Base-by-base conservation (phyloP, 2,797 vertebrate genomes). In the Zalophus californianus region DNA sequence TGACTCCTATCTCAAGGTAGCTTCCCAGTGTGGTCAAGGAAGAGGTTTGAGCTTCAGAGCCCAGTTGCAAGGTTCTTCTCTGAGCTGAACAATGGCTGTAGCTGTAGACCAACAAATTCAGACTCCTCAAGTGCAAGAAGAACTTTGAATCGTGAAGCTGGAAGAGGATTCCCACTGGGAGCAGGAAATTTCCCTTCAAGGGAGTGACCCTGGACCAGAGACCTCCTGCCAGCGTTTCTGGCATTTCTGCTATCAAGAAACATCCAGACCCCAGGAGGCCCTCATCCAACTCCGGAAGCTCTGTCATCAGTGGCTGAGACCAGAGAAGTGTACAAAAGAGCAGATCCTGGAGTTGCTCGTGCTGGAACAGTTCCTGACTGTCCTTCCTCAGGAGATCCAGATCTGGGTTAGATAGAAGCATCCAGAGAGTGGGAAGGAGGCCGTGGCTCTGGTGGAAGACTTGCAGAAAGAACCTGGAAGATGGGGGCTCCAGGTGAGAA, bases 371-470 rank as follows among this genome's bases (percentile, higher is more conserved):
- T 84, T 90, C 73, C 89, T 88, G 77, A 70, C 75, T 94, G 82
- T 92, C 62, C 77, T 97, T 78, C 70, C 50, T 58, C 25, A 32
- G 32, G 86, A 94, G 15, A 90, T 70, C 23, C 94, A 90, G 66
- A 29, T 79, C 56, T 82, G 94, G 91, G 64, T 68, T 54, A 68
- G 52, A 94, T n/a, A 82, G 29, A 60, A 97, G 58, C 90, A 89
- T 50, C 93, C 56, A 9, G 50, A 85, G 58, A 85, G 90, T 62
- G 35, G 82, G 44, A 41, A 88, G 90, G 60, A 68, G 25, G 80
- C 96, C 6, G n/a, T 58, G 64, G n/a, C 52, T 56, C 58, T 96
- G 86, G 72, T 90, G n/a, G 64, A 83, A 80, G 77, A 73, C 35
- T 60, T 91, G 41, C 38, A 68, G 23, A 50, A 86, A 90, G 44